A percentile compares a stretch with the other conserved stretches of the same genome.
These are phyloP conservation scores for Brachionus paranguensis DNA, from an alignment of 1,140 invertebrate species.

Conservation along the genomic window DNA sequence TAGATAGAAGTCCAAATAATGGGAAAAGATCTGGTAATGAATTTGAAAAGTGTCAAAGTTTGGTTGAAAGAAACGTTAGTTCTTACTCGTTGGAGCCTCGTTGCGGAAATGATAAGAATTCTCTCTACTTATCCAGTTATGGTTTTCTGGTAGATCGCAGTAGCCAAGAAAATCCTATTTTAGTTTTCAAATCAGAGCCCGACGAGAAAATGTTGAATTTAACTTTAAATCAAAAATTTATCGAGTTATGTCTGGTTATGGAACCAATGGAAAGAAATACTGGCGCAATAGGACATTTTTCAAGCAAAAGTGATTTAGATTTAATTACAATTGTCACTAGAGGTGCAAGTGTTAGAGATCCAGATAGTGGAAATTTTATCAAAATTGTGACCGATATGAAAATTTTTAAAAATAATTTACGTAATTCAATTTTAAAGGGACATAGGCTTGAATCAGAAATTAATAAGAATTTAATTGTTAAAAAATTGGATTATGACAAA, in stretches of 20 bases:
- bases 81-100: background rate
- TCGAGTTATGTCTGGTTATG: background rate
- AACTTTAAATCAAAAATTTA: background rate
- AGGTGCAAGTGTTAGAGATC: background rate
- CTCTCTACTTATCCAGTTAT: background rate
- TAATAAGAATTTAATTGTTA: background rate
- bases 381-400: background rate
- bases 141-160: background rate
- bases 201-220: background rate
- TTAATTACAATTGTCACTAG: background rate
- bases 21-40: background rate
- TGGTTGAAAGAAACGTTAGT: background rate
- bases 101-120: background rate
- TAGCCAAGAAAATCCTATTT: background rate
- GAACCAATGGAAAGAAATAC: background rate
- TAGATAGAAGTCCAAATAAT: background rate
- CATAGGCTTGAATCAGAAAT: background rate
- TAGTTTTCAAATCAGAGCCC: background rate
- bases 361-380: background rate
- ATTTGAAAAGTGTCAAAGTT: background rate
- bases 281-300: constrained; percentile 4
- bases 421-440: background rate
- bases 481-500: background rate
- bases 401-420: background rate
- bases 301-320: background rate